These are phyloP conservation scores for Todiramphus saurophagus DNA, from an alignment of 2,113 vertebrate species.

Conservation along the genomic window DNA sequence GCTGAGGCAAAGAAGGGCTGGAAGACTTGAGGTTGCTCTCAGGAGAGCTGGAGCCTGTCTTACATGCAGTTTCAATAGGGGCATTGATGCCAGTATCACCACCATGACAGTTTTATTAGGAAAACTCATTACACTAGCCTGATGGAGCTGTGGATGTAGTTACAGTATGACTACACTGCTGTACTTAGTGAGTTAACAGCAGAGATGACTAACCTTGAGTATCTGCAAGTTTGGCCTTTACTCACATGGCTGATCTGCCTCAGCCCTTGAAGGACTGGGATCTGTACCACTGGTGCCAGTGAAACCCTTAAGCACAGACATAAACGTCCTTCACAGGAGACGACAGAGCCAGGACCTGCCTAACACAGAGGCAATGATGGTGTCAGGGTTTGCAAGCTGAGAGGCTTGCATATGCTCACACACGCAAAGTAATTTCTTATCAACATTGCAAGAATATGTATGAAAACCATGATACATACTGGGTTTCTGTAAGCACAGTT, in stretches of 20 bases:
- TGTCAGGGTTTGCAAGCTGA: not conserved
- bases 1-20: not conserved
- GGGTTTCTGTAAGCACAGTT: not conserved
- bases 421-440: not conserved
- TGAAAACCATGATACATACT: not conserved
- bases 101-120: not conserved
- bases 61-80: not conserved
- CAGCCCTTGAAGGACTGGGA: not conserved
- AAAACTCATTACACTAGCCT: not conserved
- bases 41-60: not conserved
- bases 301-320: not conserved
- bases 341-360: not conserved
- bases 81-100: not conserved
- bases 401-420: not conserved
- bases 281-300: not conserved
- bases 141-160: not conserved
- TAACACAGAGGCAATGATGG: not conserved
- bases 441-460: not conserved
- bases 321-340: accelerated
- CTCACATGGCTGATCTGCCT: not conserved
- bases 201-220: not conserved
- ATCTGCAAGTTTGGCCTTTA: not conserved
- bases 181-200: not conserved
- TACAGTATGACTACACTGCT: not conserved
- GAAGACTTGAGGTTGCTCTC: not conserved